Evolutionary conservation across 2,113 vertebrate species (phyloP), one percentile per base, ranked within the genome.

Genomic region (Dromaius novaehollandiae): DNA sequence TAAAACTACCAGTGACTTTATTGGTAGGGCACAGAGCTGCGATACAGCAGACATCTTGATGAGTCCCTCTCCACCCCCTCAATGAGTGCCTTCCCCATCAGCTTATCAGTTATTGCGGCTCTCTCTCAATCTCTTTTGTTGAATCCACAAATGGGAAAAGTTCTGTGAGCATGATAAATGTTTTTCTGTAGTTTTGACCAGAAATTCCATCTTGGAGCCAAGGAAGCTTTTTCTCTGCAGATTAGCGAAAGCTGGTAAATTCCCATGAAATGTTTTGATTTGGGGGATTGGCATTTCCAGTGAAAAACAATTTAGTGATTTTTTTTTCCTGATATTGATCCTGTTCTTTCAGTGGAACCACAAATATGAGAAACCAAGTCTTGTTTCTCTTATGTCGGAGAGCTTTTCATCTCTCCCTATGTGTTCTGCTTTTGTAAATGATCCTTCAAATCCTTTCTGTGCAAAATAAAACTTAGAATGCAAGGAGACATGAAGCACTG

Each of bases 391-490:
- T 89, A 82, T 68, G 12, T 74, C 26, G 58, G 8, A 79, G 46
- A 73, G 10, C 6, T 71, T 91, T 82, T 89, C 10, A 61, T 77
- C 85, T 71, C 18, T 94, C 40, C 30, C 15, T 77, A 18, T 63
- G 82, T 58, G 24, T 91, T 87, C 13, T 36, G 19, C 21, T 83
- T 83, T 65, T 65, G 74, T 82, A 87, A 90, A 90, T 38, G 38
- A 73, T 87, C 74, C 93, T 91, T 89, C 15, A 82, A 89, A 91
- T 79, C n/a, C 25, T 70, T 92, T 73, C 32, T 87, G 70, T 91
- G 53, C 13, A 44, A 90, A 94, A 86, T 50, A 94, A 82, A 91
- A n/a, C 65, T 93, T 92, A 36, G 5, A 20, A 26, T 85, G 77
- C 73, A 89, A 93, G 20, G 76, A 90, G 87, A 84, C 3, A 7